These are phyloP conservation scores for Vipera latastei DNA, from an alignment of 2,797 vertebrate genomes.

Conservation along the genomic window DNA sequence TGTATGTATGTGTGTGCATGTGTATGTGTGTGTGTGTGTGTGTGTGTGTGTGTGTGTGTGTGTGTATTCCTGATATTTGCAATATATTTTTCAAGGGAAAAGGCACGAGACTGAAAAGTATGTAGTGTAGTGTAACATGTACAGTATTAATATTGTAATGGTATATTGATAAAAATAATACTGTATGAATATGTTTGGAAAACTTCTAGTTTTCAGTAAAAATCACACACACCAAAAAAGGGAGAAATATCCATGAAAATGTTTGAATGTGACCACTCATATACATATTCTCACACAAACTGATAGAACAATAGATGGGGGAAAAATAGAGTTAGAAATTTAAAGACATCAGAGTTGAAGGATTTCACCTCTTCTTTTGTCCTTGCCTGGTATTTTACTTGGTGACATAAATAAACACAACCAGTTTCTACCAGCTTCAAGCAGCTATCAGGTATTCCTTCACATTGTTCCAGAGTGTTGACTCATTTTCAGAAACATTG, in stretches of 20 bases:
- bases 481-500: not conserved
- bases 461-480: not conserved
- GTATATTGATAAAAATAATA: not conserved
- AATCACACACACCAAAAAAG: too few species aligned
- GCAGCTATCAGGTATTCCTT: not conserved
- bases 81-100: not conserved
- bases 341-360: not conserved
- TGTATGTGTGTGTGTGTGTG: too few species aligned
- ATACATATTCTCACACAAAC: not conserved
- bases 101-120: not conserved
- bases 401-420: not conserved
- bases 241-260: not conserved
- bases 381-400: not conserved
- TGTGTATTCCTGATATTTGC: not conserved
- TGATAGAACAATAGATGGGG: not conserved
- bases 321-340: not conserved
- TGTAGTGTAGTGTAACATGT: too few species aligned
- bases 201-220: not conserved
- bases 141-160: not conserved
- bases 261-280: not conserved
- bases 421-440: not conserved
- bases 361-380: not conserved
- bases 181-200: not conserved
- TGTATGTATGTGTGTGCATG: too few species aligned
- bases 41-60: too few species aligned